Percentiles rank a stretch among this genome's conserved stretches.
Evolutionary conservation across 2,113 vertebrate genomes (phyloP).

Genomic region (Crotophaga sulcirostris): DNA sequence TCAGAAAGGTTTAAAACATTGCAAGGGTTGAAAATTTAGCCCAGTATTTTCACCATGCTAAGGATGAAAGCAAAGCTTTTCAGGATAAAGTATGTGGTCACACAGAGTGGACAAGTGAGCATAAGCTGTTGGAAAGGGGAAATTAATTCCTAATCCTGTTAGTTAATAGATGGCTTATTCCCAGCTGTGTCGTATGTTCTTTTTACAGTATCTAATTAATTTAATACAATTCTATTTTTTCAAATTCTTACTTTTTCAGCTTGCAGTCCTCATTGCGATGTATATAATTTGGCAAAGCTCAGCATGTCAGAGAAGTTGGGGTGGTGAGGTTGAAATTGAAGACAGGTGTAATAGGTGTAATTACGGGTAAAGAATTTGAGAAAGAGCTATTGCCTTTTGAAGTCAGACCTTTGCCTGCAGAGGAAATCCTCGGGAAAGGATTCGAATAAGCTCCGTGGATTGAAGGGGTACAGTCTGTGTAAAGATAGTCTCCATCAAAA

Average conservation of each 20-base stretch:
- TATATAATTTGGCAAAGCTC: not conserved
- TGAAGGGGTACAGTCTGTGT: not conserved
- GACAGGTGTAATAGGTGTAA: not conserved
- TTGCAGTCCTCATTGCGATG: not conserved
- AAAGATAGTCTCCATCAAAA: not conserved
- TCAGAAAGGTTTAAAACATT: not conserved
- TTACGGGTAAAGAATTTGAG: not conserved
- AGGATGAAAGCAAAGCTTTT: not conserved
- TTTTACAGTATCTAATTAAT: not conserved
- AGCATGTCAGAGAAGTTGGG: rapidly evolving
- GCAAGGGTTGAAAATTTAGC: not conserved
- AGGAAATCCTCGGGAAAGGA: conserved; percentile 24
- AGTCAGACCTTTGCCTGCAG: conserved; percentile 12
- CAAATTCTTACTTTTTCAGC: not conserved
- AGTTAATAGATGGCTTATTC: conserved; percentile 23
- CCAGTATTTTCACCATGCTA: not conserved
- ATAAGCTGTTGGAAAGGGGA: not conserved
- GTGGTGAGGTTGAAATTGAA: not conserved
- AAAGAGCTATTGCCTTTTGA: not conserved
- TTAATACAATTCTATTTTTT: not conserved
- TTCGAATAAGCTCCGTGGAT: not conserved
- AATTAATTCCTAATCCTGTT: conserved; percentile 31
- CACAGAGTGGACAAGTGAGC: not conserved
- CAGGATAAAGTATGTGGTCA: not conserved
- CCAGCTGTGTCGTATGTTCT: not conserved